Conservation (phyloP, 2,888 invertebrate species). For the Nephrotoma guestfalica region DNA sequence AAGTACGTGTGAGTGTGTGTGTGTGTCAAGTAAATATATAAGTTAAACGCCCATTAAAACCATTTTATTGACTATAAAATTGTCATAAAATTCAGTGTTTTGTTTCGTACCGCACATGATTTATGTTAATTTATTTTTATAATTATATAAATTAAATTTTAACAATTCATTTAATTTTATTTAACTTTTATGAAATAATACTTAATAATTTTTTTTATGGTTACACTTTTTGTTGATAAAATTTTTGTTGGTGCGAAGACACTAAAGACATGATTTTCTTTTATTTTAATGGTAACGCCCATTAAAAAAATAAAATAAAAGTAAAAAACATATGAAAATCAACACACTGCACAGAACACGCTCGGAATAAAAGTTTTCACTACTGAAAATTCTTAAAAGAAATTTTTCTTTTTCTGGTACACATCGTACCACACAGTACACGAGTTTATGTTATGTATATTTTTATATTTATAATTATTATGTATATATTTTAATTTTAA, state of each 20-base stretch:
- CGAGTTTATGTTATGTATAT: neutral
- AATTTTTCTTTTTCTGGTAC: neutral
- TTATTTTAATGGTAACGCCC: neutral
- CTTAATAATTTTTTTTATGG: neutral
- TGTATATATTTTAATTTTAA: neutral
- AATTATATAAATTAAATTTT: neutral
- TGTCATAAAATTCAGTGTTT: neutral
- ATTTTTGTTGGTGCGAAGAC: neutral
- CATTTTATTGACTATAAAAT: neutral
- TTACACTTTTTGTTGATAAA: neutral
- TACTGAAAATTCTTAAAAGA: neutral
- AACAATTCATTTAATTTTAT: neutral
- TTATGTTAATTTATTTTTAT: neutral
- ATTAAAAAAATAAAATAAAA: neutral
- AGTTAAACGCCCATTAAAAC: neutral
- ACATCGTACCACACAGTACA: neutral
- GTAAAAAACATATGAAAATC: neutral
- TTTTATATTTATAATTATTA: neutral
- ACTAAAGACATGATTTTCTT: neutral
- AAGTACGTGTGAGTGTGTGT: neutral
- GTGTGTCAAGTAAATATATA: neutral
- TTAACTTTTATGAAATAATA: neutral
- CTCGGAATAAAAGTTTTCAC: neutral
- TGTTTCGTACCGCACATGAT: neutral
- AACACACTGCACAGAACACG: neutral